Evolutionary conservation across 1,140 invertebrate genomes (phyloP), one percentile per base, ranked within the genome.

Genomic region (Drosophila lowei): DNA sequence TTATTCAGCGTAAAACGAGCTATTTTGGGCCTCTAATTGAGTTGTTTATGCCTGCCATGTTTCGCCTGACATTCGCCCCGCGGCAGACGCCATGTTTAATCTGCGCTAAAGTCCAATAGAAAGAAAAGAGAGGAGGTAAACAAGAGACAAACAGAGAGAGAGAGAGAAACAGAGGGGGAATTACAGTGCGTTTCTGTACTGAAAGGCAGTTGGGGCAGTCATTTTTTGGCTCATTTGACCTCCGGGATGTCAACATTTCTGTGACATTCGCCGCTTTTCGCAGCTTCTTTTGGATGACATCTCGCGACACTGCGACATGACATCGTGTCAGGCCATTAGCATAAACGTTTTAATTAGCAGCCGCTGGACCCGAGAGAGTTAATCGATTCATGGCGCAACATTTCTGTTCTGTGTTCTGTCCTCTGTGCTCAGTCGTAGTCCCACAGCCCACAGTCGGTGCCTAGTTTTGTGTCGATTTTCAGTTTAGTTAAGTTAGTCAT

Each of bases 331-430:
- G 56, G 53, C 72, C 15, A 88, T 86, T 86, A 72, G 66, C 83
- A 86, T 88, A 88, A 88, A 81, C 58, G 66, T 83, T 89, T 86
- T 88, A 86, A 86, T 86, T 88, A 88, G 71, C 70, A 63, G 42
- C 30, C 21, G 23, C 55, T 23, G 25, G 46, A 28, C 47, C 58
- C 46, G 18, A 21, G 52, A 49, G 59, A 48, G 28, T 65, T 84
- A 84, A 79, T 84, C 77, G 66, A 76, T 76, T 85, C 46, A 25
- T 73, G 73, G 61, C 67, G 48, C 65, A 65, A 64, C 61, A 77
- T 64, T 63, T 50, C 21, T 13, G 18, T 38, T 13, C 34, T 13
- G 9, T 34, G 8, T 8, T 11, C 30, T n/a, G n/a, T n/a, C n/a
- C n/a, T 13, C 34, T 13, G 6, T 25, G 11, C 3, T 38, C 34